Base-by-base conservation (phyloP, 2,113 vertebrate genomes). In the Myxocyprinus asiaticus region DNA sequence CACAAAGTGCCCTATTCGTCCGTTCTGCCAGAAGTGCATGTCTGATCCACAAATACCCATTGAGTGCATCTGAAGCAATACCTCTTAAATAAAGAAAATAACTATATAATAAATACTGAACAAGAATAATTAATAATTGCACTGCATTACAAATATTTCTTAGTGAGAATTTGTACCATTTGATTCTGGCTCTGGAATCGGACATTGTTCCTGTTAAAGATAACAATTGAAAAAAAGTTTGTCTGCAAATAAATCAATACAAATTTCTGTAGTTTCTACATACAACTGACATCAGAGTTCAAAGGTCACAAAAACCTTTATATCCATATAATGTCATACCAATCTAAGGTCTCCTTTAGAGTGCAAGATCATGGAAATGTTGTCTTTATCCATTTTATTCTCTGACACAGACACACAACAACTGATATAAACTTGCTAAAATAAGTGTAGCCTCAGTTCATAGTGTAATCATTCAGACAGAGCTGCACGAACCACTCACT, bases 21-120 rank as follows among this genome's bases (percentile, higher is more conserved):
- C 97, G 0, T 96, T 83, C 84, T 96, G 93, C 98, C 97, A 99
- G 84, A 94, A 99, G 87, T 99, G 98, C 67, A 99, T 95, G 0
- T 99, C 98, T 0, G 98, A 98, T 0, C 97, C 96, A 0, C 98
- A 99, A 85, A 99, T 99, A 17, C 98, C 98, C 0, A 99, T 96
- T 0, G 97, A 98, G 87, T 99, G 96, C 95, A 99, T 98, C 90
- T 89, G 93, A 45, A 99, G 88, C 15, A 98, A 90, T 6, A 97
- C 97, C 51, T 99, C 97, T 99, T 86, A 6, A 58, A 4, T 47
- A 48, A 83, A 62, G 15, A 85, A 47, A 66, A 58, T n/a, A 15
- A 11, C 10, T 7, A 56, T n/a, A 7, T n/a, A 56, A 58, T 58
- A 15, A 50, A 11, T n/a, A 64, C 9, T 83, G 53, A 1, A 48